phyloP scores from a whole-genome alignment of 2,113 vertebrate genomes.

The Nannobrachium achirus region DNA sequence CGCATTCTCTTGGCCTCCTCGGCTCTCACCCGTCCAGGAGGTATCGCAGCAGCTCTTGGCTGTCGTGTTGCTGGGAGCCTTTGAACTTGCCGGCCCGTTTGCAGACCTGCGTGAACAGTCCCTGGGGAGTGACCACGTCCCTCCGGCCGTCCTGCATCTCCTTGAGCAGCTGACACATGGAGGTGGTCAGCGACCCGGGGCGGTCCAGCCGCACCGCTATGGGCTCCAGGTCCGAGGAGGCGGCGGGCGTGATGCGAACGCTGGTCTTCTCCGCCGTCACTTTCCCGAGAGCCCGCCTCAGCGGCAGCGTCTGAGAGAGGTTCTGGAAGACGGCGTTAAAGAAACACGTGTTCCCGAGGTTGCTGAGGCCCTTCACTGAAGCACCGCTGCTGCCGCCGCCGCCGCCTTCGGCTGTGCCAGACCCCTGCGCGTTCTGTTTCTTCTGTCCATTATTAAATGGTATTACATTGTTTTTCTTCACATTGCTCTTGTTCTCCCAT shows the following conservation, averaged over 20 bases:
- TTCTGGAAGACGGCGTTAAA: constrained; percentile 98
- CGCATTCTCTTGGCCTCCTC: constrained; percentile 92
- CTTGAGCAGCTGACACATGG: constrained; percentile 90
- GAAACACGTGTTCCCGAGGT: constrained; percentile 97
- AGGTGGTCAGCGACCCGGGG: constrained; percentile 89
- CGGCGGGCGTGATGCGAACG: constrained; percentile 79
- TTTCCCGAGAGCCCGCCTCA: constrained; percentile 86
- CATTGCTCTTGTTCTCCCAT: constrained; percentile 69
- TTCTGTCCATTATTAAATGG: constrained; percentile 31
- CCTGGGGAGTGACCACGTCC: constrained; percentile 88
- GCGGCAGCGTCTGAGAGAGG: constrained; percentile 90
- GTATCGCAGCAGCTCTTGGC: constrained; percentile 95
- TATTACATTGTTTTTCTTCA: constrained; percentile 68
- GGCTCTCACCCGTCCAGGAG: constrained; percentile 94
- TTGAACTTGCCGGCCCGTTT: constrained; percentile 95
- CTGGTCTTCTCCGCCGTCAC: constrained; percentile 82
- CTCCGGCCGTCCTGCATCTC: constrained; percentile 91
- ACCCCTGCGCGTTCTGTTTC: constrained; percentile 73
- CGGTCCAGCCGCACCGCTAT: constrained; percentile 84
- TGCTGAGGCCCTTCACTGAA: constrained; percentile 91
- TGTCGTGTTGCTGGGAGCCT: constrained; percentile 98
- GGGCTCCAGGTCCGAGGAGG: constrained; percentile 73
- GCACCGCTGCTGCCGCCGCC: constrained; percentile 50
- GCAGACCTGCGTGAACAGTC: constrained; percentile 96
- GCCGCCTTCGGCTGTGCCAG: constrained; percentile 27